Conservation (phyloP, 2,888 invertebrate genomes). For the Cataglyphis altisquamis region DNA sequence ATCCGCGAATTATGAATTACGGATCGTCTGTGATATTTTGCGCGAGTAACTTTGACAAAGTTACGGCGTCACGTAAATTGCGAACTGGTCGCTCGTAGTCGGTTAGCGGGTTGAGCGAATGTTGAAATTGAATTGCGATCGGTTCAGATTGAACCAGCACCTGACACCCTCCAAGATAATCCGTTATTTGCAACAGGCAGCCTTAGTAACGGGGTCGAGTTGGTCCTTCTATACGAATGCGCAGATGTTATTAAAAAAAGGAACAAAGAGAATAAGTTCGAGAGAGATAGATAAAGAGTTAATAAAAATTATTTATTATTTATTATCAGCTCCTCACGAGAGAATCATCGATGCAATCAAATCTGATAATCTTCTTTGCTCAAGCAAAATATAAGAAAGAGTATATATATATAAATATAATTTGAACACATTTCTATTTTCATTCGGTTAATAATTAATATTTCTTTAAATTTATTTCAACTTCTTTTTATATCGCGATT, state of each 20-base stretch:
- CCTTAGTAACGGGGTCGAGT: constrained; percentile 66
- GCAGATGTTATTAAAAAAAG: constrained; percentile 61
- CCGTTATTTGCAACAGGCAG: constrained; percentile 78
- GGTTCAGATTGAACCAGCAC: constrained; percentile 81
- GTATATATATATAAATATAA: not conserved
- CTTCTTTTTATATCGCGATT: not conserved
- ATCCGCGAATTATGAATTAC: constrained; percentile 43
- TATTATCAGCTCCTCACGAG: not conserved
- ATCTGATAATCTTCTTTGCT: not conserved
- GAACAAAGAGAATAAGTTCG: not conserved
- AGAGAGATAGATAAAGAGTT: not conserved
- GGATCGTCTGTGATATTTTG: constrained; percentile 43
- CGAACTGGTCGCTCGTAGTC: constrained; percentile 67
- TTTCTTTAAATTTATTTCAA: not conserved
- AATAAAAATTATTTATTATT: not conserved
- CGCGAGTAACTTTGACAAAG: constrained; percentile 60
- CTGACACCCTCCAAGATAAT: constrained; percentile 82
- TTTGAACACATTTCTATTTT: not conserved
- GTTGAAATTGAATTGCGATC: constrained; percentile 82
- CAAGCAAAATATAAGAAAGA: not conserved
- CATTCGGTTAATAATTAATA: not conserved
- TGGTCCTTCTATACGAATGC: constrained; percentile 66
- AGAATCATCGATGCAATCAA: not conserved
- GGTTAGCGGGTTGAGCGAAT: constrained; percentile 80
- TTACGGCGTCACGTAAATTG: constrained; percentile 69